Evolutionary conservation across 2,113 vertebrate genomes (phyloP).

Genomic region (Triplophysa rosa): DNA sequence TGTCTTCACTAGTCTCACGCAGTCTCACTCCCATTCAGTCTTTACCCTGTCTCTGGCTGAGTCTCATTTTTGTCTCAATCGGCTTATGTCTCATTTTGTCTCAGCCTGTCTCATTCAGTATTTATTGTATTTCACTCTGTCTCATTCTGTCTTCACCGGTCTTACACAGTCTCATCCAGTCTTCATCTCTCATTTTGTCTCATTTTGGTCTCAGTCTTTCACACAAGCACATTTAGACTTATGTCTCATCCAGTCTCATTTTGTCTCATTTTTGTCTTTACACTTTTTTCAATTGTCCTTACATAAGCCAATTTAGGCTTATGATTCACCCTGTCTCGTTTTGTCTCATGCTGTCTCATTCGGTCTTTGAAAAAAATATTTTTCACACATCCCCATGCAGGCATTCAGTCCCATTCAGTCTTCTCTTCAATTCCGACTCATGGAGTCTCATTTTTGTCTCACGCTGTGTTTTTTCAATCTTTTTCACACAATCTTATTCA

Average conservation of each 20-base stretch:
- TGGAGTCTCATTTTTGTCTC: background rate
- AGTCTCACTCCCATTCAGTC: too few relatives aligned
- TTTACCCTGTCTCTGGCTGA: background rate
- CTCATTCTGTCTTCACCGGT: background rate
- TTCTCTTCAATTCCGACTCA: background rate
- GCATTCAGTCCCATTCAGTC: background rate
- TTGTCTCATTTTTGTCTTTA: background rate
- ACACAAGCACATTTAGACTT: too few relatives aligned
- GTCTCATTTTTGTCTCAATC: background rate
- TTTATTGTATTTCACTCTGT: background rate
- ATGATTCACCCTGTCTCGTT: background rate
- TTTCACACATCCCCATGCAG: background rate
- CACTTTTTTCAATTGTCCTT: background rate
- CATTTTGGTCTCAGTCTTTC: too few relatives aligned
- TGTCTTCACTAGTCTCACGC: background rate
- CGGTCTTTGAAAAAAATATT: too few relatives aligned
- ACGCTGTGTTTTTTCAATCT: too few relatives aligned
- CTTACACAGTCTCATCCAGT: too few relatives aligned
- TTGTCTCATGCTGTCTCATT: background rate
- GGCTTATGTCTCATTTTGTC: background rate
- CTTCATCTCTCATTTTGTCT: too few relatives aligned
- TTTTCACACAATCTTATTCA: too few relatives aligned
- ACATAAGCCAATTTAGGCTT: background rate
- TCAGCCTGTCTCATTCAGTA: background rate
- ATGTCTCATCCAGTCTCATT: background rate